These are phyloP conservation scores for Octonoba sinensis DNA, from an alignment of 2,888 invertebrate species.

Conservation along the genomic window DNA sequence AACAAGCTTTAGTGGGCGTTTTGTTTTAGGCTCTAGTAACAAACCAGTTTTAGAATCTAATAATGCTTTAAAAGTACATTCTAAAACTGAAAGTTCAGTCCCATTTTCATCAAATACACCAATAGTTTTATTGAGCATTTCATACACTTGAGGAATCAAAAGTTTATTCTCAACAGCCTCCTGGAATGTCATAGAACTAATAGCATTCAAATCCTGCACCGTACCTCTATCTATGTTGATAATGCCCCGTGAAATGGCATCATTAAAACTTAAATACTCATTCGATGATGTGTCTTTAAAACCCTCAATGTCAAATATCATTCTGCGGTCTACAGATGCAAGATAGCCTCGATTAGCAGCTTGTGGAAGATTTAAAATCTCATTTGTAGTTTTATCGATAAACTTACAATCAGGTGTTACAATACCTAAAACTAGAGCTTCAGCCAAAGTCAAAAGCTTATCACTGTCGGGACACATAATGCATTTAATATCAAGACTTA, in stretches of 20 bases:
- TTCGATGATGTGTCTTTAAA: slow-evolving; percentile 83
- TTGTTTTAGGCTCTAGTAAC: slow-evolving; percentile 67
- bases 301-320: slow-evolving; percentile 92
- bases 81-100: slow-evolving; percentile 84
- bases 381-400: slow-evolving; percentile 81
- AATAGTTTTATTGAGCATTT: slow-evolving; percentile 86
- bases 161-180: slow-evolving; percentile 74
- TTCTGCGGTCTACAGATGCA: slow-evolving; percentile 83
- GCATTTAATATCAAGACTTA: slow-evolving; percentile 88
- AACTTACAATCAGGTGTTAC: slow-evolving; percentile 83
- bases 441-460: slow-evolving; percentile 84
- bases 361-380: slow-evolving; percentile 83
- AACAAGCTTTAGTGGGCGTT: slow-evolving; percentile 65
- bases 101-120: slow-evolving; percentile 80
- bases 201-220: slow-evolving; percentile 77
- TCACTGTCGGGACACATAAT: slow-evolving; percentile 85
- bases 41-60: slow-evolving; percentile 69
- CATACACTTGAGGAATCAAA: slow-evolving; percentile 72
- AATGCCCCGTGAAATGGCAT: slow-evolving; percentile 79
- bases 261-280: slow-evolving; percentile 83
- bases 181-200: slow-evolving; percentile 79
- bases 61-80: slow-evolving; percentile 75
- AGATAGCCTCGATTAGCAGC: slow-evolving; percentile 87
- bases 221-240: slow-evolving; percentile 71
- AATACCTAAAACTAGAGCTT: slow-evolving; percentile 86